Evolutionary conservation across 2,888 invertebrate species (phyloP).

Genomic region (Tetanocera ferruginea): DNA sequence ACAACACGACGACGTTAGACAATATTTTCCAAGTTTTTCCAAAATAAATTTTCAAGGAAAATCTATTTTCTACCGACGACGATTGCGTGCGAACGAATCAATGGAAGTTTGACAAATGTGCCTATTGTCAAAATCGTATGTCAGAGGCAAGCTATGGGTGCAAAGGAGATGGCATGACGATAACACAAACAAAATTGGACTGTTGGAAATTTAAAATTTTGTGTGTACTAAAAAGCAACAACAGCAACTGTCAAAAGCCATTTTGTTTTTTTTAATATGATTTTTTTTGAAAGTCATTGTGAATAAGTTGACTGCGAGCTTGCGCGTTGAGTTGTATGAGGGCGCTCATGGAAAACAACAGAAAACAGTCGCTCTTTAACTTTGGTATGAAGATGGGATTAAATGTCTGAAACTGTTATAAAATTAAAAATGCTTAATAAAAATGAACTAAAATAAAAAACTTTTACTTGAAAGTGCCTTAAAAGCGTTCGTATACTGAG

Average conservation of each 20-base stretch:
- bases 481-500: too few relatives aligned
- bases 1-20: slow-evolving; percentile 18
- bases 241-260: slow-evolving; percentile 21
- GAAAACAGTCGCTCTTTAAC: too few relatives aligned
- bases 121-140: slow-evolving; percentile 41
- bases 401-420: too few relatives aligned
- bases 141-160: background rate
- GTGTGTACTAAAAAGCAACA: slow-evolving; percentile 5
- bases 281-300: background rate
- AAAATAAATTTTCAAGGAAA: slow-evolving; percentile 30
- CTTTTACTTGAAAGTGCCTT: too few relatives aligned
- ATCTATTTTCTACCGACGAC: slow-evolving; percentile 26
- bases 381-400: too few relatives aligned
- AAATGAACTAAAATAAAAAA: too few relatives aligned
- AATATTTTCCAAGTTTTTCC: slow-evolving; percentile 30
- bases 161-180: background rate
- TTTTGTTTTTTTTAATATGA: slow-evolving; percentile 18
- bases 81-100: slow-evolving; percentile 41
- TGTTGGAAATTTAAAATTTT: slow-evolving; percentile 33
- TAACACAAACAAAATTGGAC: slow-evolving; percentile 20
- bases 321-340: background rate
- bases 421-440: too few relatives aligned
- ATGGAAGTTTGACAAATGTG: slow-evolving; percentile 50
- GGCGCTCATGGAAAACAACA: background rate
- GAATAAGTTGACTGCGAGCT: background rate